Base-by-base conservation (phyloP, 2,888 invertebrate genomes). In the Pristionchus japonicus region DNA sequence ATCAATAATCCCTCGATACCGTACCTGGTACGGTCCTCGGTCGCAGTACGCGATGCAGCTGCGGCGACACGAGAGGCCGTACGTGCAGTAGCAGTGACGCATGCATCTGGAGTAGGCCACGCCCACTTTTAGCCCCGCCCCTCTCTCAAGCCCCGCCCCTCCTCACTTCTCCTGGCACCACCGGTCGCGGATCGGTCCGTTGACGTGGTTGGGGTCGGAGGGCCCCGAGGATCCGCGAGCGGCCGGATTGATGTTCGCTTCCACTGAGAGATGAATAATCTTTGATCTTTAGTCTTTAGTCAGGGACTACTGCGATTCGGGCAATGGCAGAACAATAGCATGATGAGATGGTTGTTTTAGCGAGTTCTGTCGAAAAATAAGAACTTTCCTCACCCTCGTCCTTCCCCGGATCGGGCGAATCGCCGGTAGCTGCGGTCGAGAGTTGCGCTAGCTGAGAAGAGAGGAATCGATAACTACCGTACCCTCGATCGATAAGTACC, bases 51-150 rank as follows among this genome's bases (percentile, higher is more conserved):
- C 43, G 43, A 77, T 77, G 47, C 77, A 77, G 17, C 77, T 77
- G 43, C 77, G 77, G 9, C 77, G 23, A n/a, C 77, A 77, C 77
- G 77, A 40, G 43, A n/a, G 43, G n/a, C 77, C 77, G 43, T 77
- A 77, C 77, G 77, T 77, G 43, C 77, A 77, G 77, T 77, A 77
- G 77, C 77, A 77, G 43, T 77, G 77, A 47, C 77, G 77, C 77
- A 77, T 77, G 77, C 77, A 77, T 27, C 77, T 77, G 77, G 13
- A 47, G n/a, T n/a, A 43, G 3, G 20, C n/a, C 27, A 9, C 27
- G 64, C 64, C 37, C 31, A 31, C 37, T 20, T 70, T 31, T 27
- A 40, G 47, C 6, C 27, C n/a, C 77, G 1, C 13, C 47, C 43
- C 77, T 27, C 17, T 47, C 47, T 11, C 67, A 34, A 23, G 17